Percentiles rank a stretch among this genome's conserved stretches.
phyloP scores from a whole-genome alignment of 1,140 invertebrate genomes.

The Drosophila nannoptera region DNA sequence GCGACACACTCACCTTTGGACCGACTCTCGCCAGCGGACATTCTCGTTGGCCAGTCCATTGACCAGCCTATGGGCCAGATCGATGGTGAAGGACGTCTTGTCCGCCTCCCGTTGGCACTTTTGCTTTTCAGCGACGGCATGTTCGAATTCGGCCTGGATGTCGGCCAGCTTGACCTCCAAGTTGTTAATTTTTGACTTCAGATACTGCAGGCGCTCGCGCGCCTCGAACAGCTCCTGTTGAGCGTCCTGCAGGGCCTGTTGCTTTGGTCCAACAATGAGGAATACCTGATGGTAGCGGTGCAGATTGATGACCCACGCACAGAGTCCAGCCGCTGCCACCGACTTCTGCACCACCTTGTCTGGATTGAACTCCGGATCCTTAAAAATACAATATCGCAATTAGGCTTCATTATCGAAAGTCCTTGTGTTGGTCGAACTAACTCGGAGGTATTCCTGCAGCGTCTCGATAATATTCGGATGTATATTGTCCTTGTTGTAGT shows the following conservation, averaged over 20 bases:
- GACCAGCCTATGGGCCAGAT: slow-evolving; percentile 95
- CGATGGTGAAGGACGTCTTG: slow-evolving; percentile 90
- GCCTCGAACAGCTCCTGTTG: slow-evolving; percentile 92
- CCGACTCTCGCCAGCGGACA: slow-evolving; percentile 82
- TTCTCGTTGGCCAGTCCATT: slow-evolving; percentile 97
- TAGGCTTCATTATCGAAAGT: background rate
- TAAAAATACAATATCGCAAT: slow-evolving; percentile 20
- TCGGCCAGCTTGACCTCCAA: slow-evolving; percentile 88
- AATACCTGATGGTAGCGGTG: slow-evolving; percentile 95
- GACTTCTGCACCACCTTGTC: slow-evolving; percentile 93
- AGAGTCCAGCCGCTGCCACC: slow-evolving; percentile 93
- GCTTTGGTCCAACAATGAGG: slow-evolving; percentile 94
- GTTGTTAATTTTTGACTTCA: slow-evolving; percentile 83
- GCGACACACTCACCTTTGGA: slow-evolving; percentile 61
- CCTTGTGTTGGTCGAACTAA: slow-evolving; percentile 3
- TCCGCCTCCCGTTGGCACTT: slow-evolving; percentile 93
- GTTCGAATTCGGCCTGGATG: slow-evolving; percentile 90
- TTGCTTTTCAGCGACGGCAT: slow-evolving; percentile 91
- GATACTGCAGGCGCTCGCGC: slow-evolving; percentile 90
- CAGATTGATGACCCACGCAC: slow-evolving; percentile 97
- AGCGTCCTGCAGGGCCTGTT: slow-evolving; percentile 88
- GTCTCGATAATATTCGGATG: slow-evolving; percentile 91
- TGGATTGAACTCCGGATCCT: slow-evolving; percentile 90
- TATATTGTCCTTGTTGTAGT: slow-evolving; percentile 97
- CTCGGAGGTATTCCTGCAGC: slow-evolving; percentile 80